Conservation (phyloP, 2,113 vertebrate species). For the Sminthopsis crassicaudata region DNA sequence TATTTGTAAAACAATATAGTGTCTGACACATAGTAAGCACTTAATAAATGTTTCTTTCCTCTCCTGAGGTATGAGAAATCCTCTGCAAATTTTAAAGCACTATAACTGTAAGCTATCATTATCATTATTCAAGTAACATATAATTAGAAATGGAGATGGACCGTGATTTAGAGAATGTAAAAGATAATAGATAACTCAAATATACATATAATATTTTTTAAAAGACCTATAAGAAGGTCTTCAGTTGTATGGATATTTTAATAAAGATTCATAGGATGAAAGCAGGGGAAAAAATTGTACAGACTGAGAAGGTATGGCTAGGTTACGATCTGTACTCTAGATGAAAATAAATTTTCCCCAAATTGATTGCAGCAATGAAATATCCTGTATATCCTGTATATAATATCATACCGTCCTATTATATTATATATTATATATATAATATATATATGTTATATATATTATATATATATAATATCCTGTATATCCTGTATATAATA, state of each 20-base stretch:
- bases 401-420: not conserved
- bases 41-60: not conserved
- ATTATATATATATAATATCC: too few species aligned
- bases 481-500: too few species aligned
- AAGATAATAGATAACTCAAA: not conserved
- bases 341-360: not conserved
- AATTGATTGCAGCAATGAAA: not conserved
- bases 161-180: not conserved
- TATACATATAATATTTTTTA: not conserved
- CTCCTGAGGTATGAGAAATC: not conserved
- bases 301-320: not conserved
- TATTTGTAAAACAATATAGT: not conserved
- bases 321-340: not conserved
- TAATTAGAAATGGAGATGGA: not conserved
- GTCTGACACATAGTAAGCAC: not conserved
- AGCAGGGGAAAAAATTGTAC: not conserved
- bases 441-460: too few species aligned
- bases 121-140: not conserved
- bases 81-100: not conserved
- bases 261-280: not conserved
- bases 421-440: too few species aligned
- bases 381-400: not conserved
- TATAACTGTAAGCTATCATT: not conserved
- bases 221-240: not conserved
- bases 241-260: not conserved